Evolutionary conservation across 2,113 vertebrate genomes (phyloP).

Genomic region (Crocuta crocuta): DNA sequence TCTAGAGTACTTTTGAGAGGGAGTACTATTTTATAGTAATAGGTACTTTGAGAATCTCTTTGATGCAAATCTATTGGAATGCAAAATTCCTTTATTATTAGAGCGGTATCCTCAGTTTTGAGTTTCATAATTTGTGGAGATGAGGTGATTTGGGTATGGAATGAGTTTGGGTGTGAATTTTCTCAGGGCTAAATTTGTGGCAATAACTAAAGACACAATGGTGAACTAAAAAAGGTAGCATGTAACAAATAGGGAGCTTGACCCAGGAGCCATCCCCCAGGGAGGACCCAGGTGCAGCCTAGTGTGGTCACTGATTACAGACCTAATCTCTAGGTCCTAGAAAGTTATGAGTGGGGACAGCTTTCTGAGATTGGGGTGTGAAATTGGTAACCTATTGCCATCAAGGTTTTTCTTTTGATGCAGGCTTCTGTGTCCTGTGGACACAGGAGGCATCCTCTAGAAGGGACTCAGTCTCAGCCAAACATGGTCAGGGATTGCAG

Average conservation of each 20-base stretch:
- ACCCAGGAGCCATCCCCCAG: background rate
- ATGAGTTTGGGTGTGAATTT: background rate
- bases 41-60: conserved; percentile 44
- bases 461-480: background rate
- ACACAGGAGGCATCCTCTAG: background rate
- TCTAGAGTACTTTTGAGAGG: conserved; percentile 63
- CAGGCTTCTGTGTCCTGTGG: background rate
- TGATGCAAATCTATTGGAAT: background rate
- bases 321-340: background rate
- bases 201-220: conserved; percentile 11
- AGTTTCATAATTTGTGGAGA: conserved; percentile 35
- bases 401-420: background rate
- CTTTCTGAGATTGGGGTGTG: background rate
- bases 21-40: conserved; percentile 39
- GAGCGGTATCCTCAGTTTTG: background rate
- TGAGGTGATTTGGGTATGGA: background rate
- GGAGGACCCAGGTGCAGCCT: background rate
- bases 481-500: background rate
- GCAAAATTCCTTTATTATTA: conserved; percentile 47
- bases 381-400: background rate
- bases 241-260: background rate
- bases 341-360: background rate
- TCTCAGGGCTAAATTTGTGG: background rate
- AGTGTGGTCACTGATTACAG: background rate
- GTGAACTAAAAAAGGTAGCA: background rate